Evolutionary conservation across 2,888 invertebrate species (phyloP).

Genomic region (Arctia plantaginis): DNA sequence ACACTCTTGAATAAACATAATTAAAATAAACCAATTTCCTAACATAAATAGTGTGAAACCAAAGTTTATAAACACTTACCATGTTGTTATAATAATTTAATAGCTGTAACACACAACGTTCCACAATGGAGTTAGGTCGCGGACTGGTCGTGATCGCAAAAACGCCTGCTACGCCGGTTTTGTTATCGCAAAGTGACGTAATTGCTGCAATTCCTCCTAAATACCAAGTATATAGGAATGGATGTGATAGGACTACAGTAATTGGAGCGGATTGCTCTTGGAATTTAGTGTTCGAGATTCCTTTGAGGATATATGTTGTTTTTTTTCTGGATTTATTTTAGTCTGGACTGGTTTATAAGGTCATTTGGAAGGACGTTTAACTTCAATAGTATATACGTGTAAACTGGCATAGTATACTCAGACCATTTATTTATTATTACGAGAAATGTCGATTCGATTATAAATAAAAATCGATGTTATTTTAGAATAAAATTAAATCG

Average conservation of each 20-base stretch:
- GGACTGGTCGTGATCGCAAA: slow-evolving; percentile 46
- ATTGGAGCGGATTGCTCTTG: slow-evolving; percentile 22
- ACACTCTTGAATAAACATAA: background rate
- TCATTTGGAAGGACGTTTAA: background rate
- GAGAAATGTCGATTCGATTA: background rate
- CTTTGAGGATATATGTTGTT: slow-evolving; percentile 2
- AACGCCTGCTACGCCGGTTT: slow-evolving; percentile 35
- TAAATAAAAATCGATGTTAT: background rate
- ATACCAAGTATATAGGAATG: slow-evolving; percentile 28
- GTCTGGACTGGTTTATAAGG: background rate
- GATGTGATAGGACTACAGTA: slow-evolving; percentile 21
- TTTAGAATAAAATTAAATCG: background rate
- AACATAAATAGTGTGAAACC: slow-evolving; percentile 22
- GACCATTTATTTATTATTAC: background rate
- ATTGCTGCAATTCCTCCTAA: slow-evolving; percentile 67
- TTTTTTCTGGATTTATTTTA: background rate
- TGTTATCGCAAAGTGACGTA: slow-evolving; percentile 72
- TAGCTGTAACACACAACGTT: slow-evolving; percentile 44
- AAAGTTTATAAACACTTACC: slow-evolving; percentile 67
- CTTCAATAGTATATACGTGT: background rate
- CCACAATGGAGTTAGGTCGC: slow-evolving; percentile 39
- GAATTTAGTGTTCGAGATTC: slow-evolving; percentile 19
- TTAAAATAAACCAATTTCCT: slow-evolving; percentile 2
- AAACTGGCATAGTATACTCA: background rate
- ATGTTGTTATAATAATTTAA: slow-evolving; percentile 36